Conservation (phyloP, 2,113 vertebrate species). For the Triplophysa dalaica region DNA sequence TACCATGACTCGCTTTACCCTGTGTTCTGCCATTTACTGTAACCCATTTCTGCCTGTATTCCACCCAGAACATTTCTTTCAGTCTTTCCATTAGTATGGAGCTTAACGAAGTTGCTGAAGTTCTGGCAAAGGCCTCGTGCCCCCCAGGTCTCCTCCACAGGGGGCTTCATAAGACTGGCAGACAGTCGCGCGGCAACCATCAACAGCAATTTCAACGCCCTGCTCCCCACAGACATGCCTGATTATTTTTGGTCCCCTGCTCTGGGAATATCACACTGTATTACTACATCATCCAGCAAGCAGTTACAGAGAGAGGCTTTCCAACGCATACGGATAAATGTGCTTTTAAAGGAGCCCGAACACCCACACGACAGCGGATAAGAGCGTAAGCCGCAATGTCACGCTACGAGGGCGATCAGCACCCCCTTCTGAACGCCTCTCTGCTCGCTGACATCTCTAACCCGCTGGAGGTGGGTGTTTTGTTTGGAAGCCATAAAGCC, state of each 20-base stretch:
- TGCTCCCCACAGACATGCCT: constrained; percentile 23
- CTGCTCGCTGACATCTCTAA: not conserved
- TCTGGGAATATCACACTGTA: constrained; percentile 22
- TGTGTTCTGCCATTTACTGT: no score
- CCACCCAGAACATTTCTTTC: not conserved
- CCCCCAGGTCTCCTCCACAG: constrained; percentile 27
- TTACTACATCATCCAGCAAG: constrained; percentile 40
- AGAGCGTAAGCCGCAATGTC: constrained; percentile 20
- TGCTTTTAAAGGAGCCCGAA: constrained; percentile 29
- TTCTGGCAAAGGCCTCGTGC: constrained; percentile 25
- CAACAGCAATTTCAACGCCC: constrained; percentile 1
- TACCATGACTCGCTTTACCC: no score
- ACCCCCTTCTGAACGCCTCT: not conserved
- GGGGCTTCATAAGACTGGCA: constrained; percentile 27
- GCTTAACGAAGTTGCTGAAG: constrained; percentile 40
- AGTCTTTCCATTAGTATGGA: constrained; percentile 19
- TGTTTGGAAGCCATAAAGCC: not conserved
- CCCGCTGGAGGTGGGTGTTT: not conserved
- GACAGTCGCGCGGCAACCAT: not conserved
- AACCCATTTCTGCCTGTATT: no score
- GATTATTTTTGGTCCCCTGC: constrained; percentile 45
- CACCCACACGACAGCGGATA: constrained; percentile 17
- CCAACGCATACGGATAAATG: constrained; percentile 21
- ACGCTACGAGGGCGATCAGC: constrained; percentile 12
- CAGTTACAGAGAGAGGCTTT: constrained; percentile 22